These are phyloP conservation scores for Andrena hattorfiana DNA, from an alignment of 2,888 invertebrate genomes.

Conservation along the genomic window DNA sequence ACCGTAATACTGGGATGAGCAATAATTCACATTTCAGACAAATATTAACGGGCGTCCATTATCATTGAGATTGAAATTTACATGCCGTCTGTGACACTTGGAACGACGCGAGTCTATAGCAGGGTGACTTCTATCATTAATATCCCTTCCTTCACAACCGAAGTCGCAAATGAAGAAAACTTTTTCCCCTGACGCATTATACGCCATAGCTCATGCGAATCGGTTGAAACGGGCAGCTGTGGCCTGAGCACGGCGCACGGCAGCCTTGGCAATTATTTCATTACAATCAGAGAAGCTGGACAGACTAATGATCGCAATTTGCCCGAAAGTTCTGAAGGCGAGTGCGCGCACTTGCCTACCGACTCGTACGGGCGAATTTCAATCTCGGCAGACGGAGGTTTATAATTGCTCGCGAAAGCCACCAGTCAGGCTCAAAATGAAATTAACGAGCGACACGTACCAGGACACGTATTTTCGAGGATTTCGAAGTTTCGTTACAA, in stretches of 20 bases:
- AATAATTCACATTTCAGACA: too few species aligned
- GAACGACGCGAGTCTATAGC: constrained; percentile 34
- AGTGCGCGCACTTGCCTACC: constrained; percentile 27
- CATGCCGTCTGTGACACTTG: constrained; percentile 11
- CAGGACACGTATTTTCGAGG: constrained; percentile 28
- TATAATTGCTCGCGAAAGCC: constrained; percentile 53
- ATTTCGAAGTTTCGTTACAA: constrained; percentile 60
- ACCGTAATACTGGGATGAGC: neutral
- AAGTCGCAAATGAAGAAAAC: constrained; percentile 51
- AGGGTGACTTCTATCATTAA: constrained; percentile 32
- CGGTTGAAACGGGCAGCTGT: constrained; percentile 59
- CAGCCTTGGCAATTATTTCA: constrained; percentile 66
- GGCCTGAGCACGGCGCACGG: constrained; percentile 11
- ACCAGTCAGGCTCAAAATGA: constrained; percentile 38
- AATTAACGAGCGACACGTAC: constrained; percentile 64
- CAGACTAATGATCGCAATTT: constrained; percentile 70
- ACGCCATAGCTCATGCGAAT: constrained; percentile 51
- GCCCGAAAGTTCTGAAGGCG: constrained; percentile 51
- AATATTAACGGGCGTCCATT: neutral
- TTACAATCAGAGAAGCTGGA: constrained; percentile 61
- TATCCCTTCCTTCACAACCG: constrained; percentile 63
- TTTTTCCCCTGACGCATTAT: constrained; percentile 22
- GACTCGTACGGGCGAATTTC: constrained; percentile 51
- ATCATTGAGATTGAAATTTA: constrained; percentile 32
- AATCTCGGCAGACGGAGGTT: constrained; percentile 52